phyloP scores from a whole-genome alignment of 1,140 invertebrate genomes.

The Drosophila nigrodunni region DNA sequence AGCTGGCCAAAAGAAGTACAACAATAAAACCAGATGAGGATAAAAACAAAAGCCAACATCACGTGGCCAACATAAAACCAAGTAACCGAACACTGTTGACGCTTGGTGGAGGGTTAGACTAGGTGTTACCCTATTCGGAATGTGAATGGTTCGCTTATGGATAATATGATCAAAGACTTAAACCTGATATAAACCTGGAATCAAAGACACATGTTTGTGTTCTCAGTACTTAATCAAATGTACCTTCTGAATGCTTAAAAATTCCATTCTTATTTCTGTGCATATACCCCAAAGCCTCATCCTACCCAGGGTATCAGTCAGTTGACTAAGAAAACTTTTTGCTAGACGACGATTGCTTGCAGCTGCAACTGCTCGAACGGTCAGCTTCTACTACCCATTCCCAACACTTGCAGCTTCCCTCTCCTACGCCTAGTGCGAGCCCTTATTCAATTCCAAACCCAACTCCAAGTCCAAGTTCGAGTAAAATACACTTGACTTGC shows the following conservation, averaged over 20 bases:
- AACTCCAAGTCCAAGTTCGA: background rate
- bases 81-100: conserved; percentile 3
- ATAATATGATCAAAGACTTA: too few species aligned
- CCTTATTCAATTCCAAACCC: background rate
- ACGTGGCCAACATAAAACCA: conserved; percentile 68
- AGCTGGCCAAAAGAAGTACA: conserved; percentile 40
- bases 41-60: conserved; percentile 59
- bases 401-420: background rate
- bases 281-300: background rate
- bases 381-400: background rate
- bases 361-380: conserved; percentile 50
- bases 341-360: conserved; percentile 67
- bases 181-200: too few species aligned
- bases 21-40: conserved; percentile 57
- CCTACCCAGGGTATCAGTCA: conserved; percentile 1
- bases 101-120: background rate
- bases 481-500: conserved; percentile 45
- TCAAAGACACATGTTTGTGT: too few species aligned
- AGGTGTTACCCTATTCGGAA: background rate
- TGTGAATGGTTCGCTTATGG: too few species aligned
- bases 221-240: too few species aligned
- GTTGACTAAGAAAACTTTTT: conserved; percentile 51
- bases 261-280: too few species aligned
- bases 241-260: too few species aligned
- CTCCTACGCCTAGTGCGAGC: background rate